Evolutionary conservation across 2,797 vertebrate genomes (phyloP), one percentile per base, ranked within the genome.

Genomic region (Apodemus agrarius): DNA sequence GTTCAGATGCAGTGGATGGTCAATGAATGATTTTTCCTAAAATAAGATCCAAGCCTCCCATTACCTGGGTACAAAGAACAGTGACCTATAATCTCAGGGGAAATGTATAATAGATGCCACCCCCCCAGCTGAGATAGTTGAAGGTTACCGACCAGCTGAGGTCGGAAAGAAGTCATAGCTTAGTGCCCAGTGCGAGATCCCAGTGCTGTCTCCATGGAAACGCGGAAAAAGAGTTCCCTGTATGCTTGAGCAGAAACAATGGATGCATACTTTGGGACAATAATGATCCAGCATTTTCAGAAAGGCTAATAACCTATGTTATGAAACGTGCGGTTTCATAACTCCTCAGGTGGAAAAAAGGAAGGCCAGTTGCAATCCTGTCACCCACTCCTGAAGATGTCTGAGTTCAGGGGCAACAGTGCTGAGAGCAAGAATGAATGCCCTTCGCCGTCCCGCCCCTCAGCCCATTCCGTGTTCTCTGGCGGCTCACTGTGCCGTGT

Each of bases 181-280:
- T 37, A 80, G 78, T 5, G 63, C 79, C 17, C 52, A 76, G 82
- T 31, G 54, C 94, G 10, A 14, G 95, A 95, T 46, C 95, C 95
- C 49, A 93, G 82, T 2, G 3, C 80, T n/a, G 96, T 98, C 89
- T 49, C 97, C 97, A 98, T 98, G 98, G 98, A 98, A 98, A 98
- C 97, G 93, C 95, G 94, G 94, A 96, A 63, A 43, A 89, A 67
- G 94, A 69, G 61, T 34, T 94, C 94, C 95, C 88, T 95, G 59
- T 90, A 11, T 93, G 85, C 96, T 97, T 40, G 78, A 67, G 90
- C 9, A 79, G 75, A 72, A 98, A 97, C 91, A 97, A 97, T 61
- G 97, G 95, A 97, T 89, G 78, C 6, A n/a, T 67, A 11, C 1
- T 88, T 84, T 69, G 79, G 89, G 46, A 97, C 92, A 97, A 95